Percentiles rank a stretch among this genome's conserved stretches.
Evolutionary conservation across 2,888 invertebrate genomes (phyloP).

Genomic region (Balanococcus diminutus): DNA sequence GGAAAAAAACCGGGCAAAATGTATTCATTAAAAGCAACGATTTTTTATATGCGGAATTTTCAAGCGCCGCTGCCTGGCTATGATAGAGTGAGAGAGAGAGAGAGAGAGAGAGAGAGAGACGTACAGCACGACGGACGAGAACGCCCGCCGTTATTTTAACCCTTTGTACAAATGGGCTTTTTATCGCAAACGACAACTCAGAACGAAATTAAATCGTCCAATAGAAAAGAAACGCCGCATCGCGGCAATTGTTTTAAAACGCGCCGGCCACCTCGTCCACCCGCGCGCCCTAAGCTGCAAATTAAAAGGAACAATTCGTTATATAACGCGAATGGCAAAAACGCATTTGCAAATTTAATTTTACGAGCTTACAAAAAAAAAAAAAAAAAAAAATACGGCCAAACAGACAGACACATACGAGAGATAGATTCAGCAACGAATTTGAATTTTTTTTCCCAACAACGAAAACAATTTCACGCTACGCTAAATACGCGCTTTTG

Average conservation of each 20-base stretch:
- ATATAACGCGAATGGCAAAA: neutral
- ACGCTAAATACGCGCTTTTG: neutral
- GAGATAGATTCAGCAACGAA: neutral
- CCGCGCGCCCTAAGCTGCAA: neutral
- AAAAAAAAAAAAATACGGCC: neutral
- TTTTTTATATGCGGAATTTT: conserved; percentile 28
- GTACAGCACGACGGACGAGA: too few relatives aligned
- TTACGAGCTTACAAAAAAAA: conserved; percentile 14
- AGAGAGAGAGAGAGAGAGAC: neutral
- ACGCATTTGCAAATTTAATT: conserved; percentile 34
- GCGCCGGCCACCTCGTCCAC: neutral
- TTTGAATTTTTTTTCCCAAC: neutral
- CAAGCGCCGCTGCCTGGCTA: neutral
- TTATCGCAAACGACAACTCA: conserved; percentile 27
- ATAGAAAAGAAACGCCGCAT: conserved; percentile 19
- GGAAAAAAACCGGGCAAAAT: neutral
- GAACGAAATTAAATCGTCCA: conserved; percentile 34
- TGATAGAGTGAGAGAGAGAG: neutral
- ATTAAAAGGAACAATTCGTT: conserved; percentile 32
- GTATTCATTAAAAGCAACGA: conserved; percentile 37
- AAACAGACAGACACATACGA: neutral
- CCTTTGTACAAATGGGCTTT: conserved; percentile 33
- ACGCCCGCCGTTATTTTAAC: conserved; percentile 18
- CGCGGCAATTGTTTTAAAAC: conserved; percentile 24
- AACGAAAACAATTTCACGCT: conserved; percentile 5